Evolutionary conservation across 2,797 vertebrate species (phyloP).

Genomic region (Etheostoma perlongum): DNA sequence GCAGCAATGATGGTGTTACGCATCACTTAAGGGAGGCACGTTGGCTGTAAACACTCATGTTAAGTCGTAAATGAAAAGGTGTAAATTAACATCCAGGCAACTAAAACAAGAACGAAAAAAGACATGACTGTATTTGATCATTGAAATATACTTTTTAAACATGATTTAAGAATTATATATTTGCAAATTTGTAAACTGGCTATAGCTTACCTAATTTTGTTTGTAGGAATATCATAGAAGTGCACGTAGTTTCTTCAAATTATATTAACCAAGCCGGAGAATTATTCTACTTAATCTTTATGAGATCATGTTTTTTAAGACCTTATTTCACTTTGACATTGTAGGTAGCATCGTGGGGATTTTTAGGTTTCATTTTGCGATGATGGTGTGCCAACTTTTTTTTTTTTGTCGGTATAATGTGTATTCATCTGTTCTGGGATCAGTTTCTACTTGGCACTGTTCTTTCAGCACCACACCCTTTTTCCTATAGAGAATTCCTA

Average conservation of each 20-base stretch:
- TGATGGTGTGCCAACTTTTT: background rate
- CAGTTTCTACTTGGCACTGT: constrained; percentile 28
- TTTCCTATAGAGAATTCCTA: background rate
- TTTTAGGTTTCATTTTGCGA: background rate
- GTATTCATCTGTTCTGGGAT: background rate
- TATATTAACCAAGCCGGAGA: background rate
- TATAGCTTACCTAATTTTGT: no score
- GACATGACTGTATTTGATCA: background rate
- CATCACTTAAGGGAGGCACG: constrained; percentile 32
- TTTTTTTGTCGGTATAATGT: background rate
- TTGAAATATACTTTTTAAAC: background rate
- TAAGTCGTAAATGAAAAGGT: constrained; percentile 6
- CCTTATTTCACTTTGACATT: background rate
- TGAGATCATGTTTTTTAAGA: background rate
- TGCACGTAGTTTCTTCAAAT: background rate
- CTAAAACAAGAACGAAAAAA: background rate
- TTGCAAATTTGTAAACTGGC: background rate
- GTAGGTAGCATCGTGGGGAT: background rate
- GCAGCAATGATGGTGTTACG: constrained; percentile 9
- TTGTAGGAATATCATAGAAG: background rate
- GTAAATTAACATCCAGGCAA: background rate
- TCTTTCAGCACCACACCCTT: constrained; percentile 25
- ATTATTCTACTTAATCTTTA: background rate
- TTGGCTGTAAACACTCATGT: constrained; percentile 28
- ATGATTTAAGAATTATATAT: background rate